Conservation (phyloP, 2,797 vertebrate species). For the Chrysocyon brachyurus region DNA sequence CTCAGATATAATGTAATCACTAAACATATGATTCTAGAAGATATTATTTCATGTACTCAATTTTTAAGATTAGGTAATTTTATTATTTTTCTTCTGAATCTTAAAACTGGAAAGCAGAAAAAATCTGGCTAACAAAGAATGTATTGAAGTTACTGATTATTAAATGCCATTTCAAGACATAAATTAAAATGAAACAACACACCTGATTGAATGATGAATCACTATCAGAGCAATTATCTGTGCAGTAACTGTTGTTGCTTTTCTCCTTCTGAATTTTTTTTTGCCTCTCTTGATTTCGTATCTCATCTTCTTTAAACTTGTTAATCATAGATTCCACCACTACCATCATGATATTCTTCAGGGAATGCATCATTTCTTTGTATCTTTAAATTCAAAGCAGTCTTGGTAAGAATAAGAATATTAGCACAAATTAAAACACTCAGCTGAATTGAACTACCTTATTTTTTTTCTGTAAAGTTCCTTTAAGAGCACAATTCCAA, state of each 20-base stretch:
- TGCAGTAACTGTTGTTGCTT: slow-evolving; percentile 89
- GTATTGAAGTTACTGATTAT: not conserved
- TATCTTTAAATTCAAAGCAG: slow-evolving; percentile 90
- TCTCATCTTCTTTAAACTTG: slow-evolving; percentile 95
- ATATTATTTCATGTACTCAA: slow-evolving; percentile 14
- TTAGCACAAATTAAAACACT: not conserved
- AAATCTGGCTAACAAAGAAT: not conserved
- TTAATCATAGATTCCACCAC: slow-evolving; percentile 95
- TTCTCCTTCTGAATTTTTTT: slow-evolving; percentile 88
- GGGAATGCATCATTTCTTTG: slow-evolving; percentile 94
- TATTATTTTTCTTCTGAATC: slow-evolving; percentile 43
- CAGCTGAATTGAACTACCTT: not conserved
- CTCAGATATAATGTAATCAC: not conserved
- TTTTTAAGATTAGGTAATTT: not conserved
- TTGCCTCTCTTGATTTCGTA: slow-evolving; percentile 91
- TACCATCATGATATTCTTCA: slow-evolving; percentile 94
- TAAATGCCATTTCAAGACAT: not conserved
- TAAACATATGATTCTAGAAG: slow-evolving; percentile 15
- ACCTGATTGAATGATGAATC: slow-evolving; percentile 98
- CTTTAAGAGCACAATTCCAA: slow-evolving; percentile 3
- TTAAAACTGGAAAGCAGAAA: slow-evolving; percentile 5
- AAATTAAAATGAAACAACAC: slow-evolving; percentile 55
- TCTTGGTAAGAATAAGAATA: slow-evolving; percentile 57
- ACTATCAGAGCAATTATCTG: slow-evolving; percentile 97
- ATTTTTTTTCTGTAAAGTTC: not conserved